These are phyloP conservation scores for Zophobas morio DNA, from an alignment of 1,140 invertebrate genomes.

Conservation along the genomic window DNA sequence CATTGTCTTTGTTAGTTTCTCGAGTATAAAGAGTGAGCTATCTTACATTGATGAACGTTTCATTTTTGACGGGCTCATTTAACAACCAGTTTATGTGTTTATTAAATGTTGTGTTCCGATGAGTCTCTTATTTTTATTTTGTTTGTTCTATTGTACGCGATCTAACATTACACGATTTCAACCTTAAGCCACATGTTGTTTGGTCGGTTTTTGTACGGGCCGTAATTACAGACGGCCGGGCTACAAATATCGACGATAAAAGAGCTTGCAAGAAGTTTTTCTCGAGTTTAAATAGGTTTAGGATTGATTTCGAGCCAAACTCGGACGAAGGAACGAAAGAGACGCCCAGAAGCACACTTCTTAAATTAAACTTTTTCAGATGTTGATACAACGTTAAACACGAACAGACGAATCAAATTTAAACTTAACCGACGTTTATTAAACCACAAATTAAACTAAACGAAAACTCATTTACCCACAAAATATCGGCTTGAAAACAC, in stretches of 20 bases:
- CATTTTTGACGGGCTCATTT: constrained; percentile 49
- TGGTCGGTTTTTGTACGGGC: constrained; percentile 4
- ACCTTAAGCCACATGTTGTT: constrained; percentile 11
- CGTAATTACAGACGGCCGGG: constrained; percentile 6
- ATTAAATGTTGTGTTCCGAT: constrained; percentile 54
- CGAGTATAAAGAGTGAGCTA: constrained; percentile 53
- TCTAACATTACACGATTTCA: constrained; percentile 17
- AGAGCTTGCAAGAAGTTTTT: constrained; percentile 18
- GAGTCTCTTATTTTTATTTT: constrained; percentile 45
- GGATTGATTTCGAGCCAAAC: constrained; percentile 36
- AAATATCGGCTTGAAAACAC: no score
- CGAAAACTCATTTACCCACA: no score
- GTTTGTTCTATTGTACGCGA: constrained; percentile 31
- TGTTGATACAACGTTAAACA: no score
- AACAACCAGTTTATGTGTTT: constrained; percentile 56
- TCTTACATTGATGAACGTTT: constrained; percentile 54
- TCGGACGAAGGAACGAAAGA: constrained; percentile 10
- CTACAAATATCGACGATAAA: neutral
- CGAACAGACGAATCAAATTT: no score
- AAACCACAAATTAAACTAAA: no score
- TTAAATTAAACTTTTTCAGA: no score
- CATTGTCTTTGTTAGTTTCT: constrained; percentile 55
- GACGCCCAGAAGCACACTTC: no score
- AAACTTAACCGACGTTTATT: no score
- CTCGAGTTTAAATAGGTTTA: constrained; percentile 15